Evolutionary conservation across 2,888 invertebrate genomes (phyloP).

Genomic region (Drosophila parthenogenetica): DNA sequence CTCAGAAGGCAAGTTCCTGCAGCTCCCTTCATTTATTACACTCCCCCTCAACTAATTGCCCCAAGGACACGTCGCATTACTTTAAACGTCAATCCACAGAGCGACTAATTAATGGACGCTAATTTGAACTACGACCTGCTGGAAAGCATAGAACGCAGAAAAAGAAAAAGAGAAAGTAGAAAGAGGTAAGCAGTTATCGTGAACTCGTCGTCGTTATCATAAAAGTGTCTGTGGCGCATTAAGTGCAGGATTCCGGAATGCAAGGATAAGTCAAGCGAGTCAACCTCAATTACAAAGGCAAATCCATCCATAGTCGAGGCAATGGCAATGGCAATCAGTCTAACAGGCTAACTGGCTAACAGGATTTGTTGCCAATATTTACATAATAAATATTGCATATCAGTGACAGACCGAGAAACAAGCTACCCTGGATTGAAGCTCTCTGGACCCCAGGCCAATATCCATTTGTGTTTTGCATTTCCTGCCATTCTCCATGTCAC

Average conservation of each 20-base stretch:
- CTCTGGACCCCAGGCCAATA: slow-evolving; percentile 35
- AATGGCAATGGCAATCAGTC: slow-evolving; percentile 49
- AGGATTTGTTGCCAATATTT: slow-evolving; percentile 73
- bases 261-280: slow-evolving; percentile 51
- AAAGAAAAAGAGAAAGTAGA: slow-evolving; percentile 7
- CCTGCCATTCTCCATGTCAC: slow-evolving; percentile 39
- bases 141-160: neutral
- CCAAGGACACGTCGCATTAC: slow-evolving; percentile 60
- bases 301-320: slow-evolving; percentile 40
- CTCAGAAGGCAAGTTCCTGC: slow-evolving; percentile 21
- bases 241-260: slow-evolving; percentile 53
- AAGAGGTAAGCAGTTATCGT: slow-evolving; percentile 17
- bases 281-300: slow-evolving; percentile 51
- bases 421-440: slow-evolving; percentile 9
- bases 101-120: slow-evolving; percentile 74
- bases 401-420: slow-evolving; percentile 45
- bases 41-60: slow-evolving; percentile 51
- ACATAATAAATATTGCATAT: slow-evolving; percentile 76
- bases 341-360: slow-evolving; percentile 43
- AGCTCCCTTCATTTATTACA: neutral
- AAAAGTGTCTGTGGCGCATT: slow-evolving; percentile 60
- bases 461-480: slow-evolving; percentile 59
- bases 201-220: slow-evolving; percentile 42
- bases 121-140: slow-evolving; percentile 57
- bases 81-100: slow-evolving; percentile 70